Conservation (phyloP, 2,888 invertebrate species). For the Catocala fraxini region DNA sequence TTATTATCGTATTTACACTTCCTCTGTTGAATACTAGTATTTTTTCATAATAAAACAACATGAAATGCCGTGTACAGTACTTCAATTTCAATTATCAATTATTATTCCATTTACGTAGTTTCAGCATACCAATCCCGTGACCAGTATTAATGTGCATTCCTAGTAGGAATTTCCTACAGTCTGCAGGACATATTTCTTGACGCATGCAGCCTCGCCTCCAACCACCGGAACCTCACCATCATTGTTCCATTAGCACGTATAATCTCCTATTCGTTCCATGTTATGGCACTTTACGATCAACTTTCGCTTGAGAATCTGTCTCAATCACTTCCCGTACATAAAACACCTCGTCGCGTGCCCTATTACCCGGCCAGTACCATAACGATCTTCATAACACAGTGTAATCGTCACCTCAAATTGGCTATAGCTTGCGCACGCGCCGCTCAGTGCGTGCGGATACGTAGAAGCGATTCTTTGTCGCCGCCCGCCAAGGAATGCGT, state of each 20-base stretch:
- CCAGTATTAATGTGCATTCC: too few relatives aligned
- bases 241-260: background rate
- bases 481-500: slow-evolving; percentile 48
- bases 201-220: too few relatives aligned
- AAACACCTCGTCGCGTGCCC: slow-evolving; percentile 12
- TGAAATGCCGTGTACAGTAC: too few relatives aligned
- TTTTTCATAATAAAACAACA: too few relatives aligned
- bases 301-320: slow-evolving; percentile 16
- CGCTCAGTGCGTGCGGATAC: slow-evolving; percentile 30
- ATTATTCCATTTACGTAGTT: too few relatives aligned
- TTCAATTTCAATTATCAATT: too few relatives aligned
- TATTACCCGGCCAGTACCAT: slow-evolving; percentile 11
- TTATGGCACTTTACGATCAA: background rate
- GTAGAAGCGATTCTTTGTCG: slow-evolving; percentile 49
- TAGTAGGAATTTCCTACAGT: too few relatives aligned
- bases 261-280: background rate
- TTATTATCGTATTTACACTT: too few relatives aligned
- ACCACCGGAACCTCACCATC: too few relatives aligned
- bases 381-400: slow-evolving; percentile 13
- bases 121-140: too few relatives aligned
- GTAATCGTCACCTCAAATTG: slow-evolving; percentile 54
- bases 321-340: slow-evolving; percentile 1
- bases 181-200: too few relatives aligned
- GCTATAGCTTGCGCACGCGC: slow-evolving; percentile 38
- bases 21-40: too few relatives aligned